Evolutionary conservation across 2,888 invertebrate species (phyloP), one percentile per base, ranked within the genome.

Genomic region (Drosophila quinaria): DNA sequence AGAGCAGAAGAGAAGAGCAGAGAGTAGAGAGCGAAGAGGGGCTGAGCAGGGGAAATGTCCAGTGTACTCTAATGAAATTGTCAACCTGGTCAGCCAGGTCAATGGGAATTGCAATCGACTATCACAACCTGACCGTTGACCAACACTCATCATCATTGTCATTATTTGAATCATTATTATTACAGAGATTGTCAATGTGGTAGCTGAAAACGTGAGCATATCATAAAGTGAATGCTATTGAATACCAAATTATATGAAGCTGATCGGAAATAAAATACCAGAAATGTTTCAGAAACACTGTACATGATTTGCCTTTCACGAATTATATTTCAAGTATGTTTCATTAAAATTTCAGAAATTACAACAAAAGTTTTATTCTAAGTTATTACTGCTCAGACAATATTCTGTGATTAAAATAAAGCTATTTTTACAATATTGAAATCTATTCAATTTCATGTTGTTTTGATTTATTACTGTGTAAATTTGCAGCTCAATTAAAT

Each of bases 401-500:
- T 19, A 2, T 19, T 19, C 2, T 19, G 19, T 19, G 4, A n/a
- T n/a, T n/a, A n/a, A n/a, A 29, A 13, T 8, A 22, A 10, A 22
- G 25, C 9, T 15, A 50, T 11, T 29, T 29, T 49, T 4, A 11
- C 13, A 33, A 19, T 22, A 35, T 10, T 9, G 13, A 2, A 35
- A 4, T 19, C 5, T 61, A 11, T 9, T 37, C 15, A 37, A 42
- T 25, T 8, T 2, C 8, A 29, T 25, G 46, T 13, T n/a, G n/a
- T 55, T 42, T 37, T 56, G 52, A 25, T 25, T 25, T 25, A 25
- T 25, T 25, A 6, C 10, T 35, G 19, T 54, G 37, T 60, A 50
- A 35, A 51, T 33, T 58, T 62, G 64, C 61, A 33, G 70, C 52
- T 55, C 75, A 82, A 86, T 84, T 86, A 83, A 75, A 75, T 80